These are phyloP conservation scores for Caenorhabditis inopinata DNA, from an alignment of 1,140 invertebrate genomes.

Conservation along the genomic window DNA sequence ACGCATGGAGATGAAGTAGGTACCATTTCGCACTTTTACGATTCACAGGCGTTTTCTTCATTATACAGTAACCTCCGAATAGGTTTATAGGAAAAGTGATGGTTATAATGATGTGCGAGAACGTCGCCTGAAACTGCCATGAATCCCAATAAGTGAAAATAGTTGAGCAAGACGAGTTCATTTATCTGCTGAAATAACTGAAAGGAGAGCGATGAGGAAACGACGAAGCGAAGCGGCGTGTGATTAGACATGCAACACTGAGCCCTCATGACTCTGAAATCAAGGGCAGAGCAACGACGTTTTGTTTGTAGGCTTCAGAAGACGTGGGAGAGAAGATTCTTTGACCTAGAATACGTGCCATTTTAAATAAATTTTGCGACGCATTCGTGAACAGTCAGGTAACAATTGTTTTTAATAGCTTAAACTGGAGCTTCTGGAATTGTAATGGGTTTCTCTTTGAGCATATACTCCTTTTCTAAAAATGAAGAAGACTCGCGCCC, in stretches of 20 bases:
- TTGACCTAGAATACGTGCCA: neutral
- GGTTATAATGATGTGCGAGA: neutral
- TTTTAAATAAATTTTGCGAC: neutral
- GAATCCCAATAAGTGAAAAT: constrained; percentile 24
- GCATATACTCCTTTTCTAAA: no score
- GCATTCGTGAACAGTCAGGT: neutral
- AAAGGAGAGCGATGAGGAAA: neutral
- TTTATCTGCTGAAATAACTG: neutral
- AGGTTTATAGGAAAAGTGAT: neutral
- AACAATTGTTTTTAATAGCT: no score
- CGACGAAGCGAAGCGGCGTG: neutral
- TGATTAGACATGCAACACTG: neutral
- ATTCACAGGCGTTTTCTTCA: constrained; percentile 4
- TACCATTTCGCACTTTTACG: constrained; percentile 13
- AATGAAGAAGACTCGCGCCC: no score
- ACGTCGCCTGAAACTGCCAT: neutral
- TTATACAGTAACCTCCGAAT: constrained; percentile 12
- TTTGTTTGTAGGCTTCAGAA: neutral
- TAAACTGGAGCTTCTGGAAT: no score
- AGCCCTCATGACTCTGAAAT: neutral
- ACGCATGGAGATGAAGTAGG: constrained; percentile 4
- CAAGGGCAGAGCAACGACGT: neutral
- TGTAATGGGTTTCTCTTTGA: no score
- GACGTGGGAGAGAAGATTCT: neutral
- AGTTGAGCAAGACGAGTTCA: constrained; percentile 2